Conservation (phyloP, 1,140 invertebrate species). For the Helicorthomorpha holstii region DNA sequence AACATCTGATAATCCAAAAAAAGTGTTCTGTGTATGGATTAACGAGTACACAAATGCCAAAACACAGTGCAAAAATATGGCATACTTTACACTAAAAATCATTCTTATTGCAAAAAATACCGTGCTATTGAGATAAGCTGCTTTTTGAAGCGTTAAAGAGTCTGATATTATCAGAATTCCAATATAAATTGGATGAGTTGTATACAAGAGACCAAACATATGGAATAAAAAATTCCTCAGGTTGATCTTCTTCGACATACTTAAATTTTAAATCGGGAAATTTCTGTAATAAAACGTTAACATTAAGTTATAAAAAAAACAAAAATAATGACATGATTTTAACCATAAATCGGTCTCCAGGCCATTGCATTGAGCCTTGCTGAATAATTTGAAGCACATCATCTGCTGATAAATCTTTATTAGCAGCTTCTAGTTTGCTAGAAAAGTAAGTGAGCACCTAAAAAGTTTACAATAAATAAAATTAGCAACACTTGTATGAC, state of each 20-base stretch:
- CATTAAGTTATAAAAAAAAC: too few relatives aligned
- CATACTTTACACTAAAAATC: too few relatives aligned
- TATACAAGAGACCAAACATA: slow-evolving; percentile 92
- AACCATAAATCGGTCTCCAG: slow-evolving; percentile 76
- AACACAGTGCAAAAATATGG: too few relatives aligned
- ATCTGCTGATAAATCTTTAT: slow-evolving; percentile 53
- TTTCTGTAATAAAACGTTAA: slow-evolving; percentile 50
- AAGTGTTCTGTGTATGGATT: too few relatives aligned
- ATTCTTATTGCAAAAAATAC: too few relatives aligned
- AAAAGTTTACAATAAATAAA: background rate
- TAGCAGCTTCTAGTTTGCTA: slow-evolving; percentile 46
- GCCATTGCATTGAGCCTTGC: slow-evolving; percentile 71
- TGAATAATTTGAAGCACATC: slow-evolving; percentile 74
- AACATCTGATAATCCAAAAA: too few relatives aligned
- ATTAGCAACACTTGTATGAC: background rate
- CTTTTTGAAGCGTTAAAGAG: background rate
- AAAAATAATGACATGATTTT: slow-evolving; percentile 5
- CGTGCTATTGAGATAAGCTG: too few relatives aligned
- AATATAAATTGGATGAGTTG: slow-evolving; percentile 60
- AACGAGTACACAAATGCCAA: too few relatives aligned
- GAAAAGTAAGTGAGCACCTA: slow-evolving; percentile 79
- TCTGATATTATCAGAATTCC: slow-evolving; percentile 29
- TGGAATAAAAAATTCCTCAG: slow-evolving; percentile 98
- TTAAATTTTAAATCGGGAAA: slow-evolving; percentile 97
- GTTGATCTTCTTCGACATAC: slow-evolving; percentile 96